Conservation (phyloP, 2,888 invertebrate species). For the Leptopterna dolabrata region DNA sequence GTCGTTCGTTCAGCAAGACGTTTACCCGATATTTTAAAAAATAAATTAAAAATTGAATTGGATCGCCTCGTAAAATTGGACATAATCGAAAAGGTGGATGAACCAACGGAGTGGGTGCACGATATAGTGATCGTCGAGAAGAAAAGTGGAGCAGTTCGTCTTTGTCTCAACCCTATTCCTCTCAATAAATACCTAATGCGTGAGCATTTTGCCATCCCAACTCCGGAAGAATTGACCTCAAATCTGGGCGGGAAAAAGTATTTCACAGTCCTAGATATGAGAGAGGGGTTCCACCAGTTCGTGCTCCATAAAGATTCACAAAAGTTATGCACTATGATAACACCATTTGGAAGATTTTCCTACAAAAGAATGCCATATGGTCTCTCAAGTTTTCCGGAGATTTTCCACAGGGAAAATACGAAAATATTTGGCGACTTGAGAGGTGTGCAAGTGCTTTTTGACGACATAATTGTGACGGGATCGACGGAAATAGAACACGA, state of each 20-base stretch:
- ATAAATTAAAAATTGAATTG: too few relatives aligned
- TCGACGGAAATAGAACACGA: conserved; percentile 53
- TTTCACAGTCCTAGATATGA: conserved; percentile 45
- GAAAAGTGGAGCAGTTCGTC: conserved; percentile 18
- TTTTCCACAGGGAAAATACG: too few relatives aligned
- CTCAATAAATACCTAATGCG: conserved; percentile 45
- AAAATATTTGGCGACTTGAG: too few relatives aligned
- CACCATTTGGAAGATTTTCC: conserved; percentile 52
- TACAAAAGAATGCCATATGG: conserved; percentile 56
- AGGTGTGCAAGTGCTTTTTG: too few relatives aligned
- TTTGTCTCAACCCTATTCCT: conserved; percentile 34
- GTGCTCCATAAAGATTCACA: conserved; percentile 13
- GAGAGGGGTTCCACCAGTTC: conserved; percentile 33
- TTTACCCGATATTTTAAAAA: neutral
- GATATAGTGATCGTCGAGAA: neutral
- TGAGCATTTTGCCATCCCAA: conserved; percentile 44
- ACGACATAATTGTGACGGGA: conserved; percentile 55
- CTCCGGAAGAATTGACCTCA: conserved; percentile 42
- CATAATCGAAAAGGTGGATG: too few relatives aligned
- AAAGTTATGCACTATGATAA: conserved; percentile 50
- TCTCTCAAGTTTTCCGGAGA: too few relatives aligned
- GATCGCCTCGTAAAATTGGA: too few relatives aligned
- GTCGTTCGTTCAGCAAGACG: conserved; percentile 2
- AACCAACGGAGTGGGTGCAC: too few relatives aligned
- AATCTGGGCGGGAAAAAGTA: conserved; percentile 35